phyloP scores from a whole-genome alignment of 1,140 invertebrate genomes.

The Ephestia elutella region DNA sequence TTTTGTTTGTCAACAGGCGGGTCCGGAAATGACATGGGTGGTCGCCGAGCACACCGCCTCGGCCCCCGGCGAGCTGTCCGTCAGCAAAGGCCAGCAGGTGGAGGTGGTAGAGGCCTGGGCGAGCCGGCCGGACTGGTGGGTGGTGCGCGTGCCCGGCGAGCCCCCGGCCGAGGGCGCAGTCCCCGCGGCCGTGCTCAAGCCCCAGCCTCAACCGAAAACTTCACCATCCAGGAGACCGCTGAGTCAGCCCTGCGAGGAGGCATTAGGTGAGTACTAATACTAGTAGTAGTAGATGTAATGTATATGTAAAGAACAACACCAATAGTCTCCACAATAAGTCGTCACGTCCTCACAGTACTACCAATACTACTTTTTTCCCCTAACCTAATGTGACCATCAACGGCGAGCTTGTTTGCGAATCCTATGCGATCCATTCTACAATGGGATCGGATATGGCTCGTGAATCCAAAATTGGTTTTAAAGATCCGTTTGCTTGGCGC shows the following conservation, averaged over 20 bases:
- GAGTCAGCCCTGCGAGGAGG: conserved; percentile 51
- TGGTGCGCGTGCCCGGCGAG: conserved; percentile 76
- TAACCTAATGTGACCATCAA: too few species aligned
- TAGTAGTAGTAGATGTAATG: not conserved
- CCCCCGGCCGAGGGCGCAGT: conserved; percentile 86
- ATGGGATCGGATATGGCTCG: too few species aligned
- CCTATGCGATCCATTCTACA: too few species aligned
- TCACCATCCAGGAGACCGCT: conserved; percentile 76
- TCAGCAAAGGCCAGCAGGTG: conserved; percentile 92
- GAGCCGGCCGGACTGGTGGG: conserved; percentile 77
- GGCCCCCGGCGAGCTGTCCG: conserved; percentile 83
- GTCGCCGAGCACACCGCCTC: conserved; percentile 86
- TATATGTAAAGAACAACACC: not conserved
- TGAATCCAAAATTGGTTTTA: too few species aligned
- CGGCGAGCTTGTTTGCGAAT: too few species aligned
- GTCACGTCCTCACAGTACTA: too few species aligned
- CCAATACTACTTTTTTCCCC: too few species aligned
- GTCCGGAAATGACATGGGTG: conserved; percentile 88
- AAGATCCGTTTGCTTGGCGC: too few species aligned
- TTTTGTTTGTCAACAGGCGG: conserved; percentile 27
- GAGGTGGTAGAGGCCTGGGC: conserved; percentile 87
- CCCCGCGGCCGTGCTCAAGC: conserved; percentile 86
- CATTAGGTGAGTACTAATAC: conserved; percentile 39
- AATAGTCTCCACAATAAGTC: too few species aligned
- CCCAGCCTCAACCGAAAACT: conserved; percentile 79